Evolutionary conservation across 2,113 vertebrate species (phyloP), one percentile per base, ranked within the genome.

Genomic region (Redunca redunca): DNA sequence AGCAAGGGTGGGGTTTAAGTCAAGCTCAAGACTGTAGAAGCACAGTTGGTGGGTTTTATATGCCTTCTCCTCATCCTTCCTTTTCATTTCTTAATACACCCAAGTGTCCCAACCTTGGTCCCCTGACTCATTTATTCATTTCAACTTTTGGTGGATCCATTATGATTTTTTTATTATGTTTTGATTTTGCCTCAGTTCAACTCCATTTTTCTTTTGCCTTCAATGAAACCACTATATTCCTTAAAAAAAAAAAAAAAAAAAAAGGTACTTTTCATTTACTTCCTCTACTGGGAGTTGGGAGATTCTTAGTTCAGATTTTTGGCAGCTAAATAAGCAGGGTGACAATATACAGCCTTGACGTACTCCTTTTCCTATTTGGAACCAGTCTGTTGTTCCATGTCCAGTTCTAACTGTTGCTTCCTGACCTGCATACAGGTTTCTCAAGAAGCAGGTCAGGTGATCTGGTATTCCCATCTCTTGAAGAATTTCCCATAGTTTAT

Each of bases 281-380:
- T 52, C 58, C 9, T 62, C 55, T 52, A 17, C 48, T n/a, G 60
- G 91, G 53, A 85, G 19, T 36, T 67, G 40, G 40, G 57, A 91
- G 14, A 16, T 58, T 86, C 33, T 94, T 91, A 90, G 53, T 84
- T 83, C 30, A 71, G 30, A 40, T 82, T 86, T 97, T 58, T 95
- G 84, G 40, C 3, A 62, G 21, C 89, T 92, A 67, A n/a, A 67
- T n/a, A 67, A 67, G 33, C 33, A 67, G 7, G 64, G 64, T 67
- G 64, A n/a, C 7, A 67, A 1, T 36, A 67, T 67, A 67, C 33
- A 36, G 64, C 33, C 64, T 36, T 67, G 62, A 67, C 0, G 0
- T 67, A n/a, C 16, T 67, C 33, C 62, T 67, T n/a, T n/a, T 67
- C 62, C 33, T 67, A 19, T 67, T n/a, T 67, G 16, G 62, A 67